Evolutionary conservation across 2,888 invertebrate species (phyloP).

Genomic region (Eulithis testata): DNA sequence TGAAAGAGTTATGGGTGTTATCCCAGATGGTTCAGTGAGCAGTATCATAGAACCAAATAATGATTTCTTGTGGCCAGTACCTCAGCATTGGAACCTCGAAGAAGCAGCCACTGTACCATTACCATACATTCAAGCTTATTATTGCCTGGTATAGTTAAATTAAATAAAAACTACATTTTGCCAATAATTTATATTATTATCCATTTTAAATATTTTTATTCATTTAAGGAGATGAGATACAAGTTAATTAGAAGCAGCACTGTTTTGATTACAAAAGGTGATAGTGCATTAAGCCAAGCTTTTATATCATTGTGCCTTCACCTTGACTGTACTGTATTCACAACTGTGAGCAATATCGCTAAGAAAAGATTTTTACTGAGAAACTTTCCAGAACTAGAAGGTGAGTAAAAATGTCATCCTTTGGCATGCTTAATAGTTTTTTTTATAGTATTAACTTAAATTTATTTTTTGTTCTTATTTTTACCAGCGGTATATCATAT

Average conservation of each 20-base stretch:
- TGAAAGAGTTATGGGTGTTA: conserved; percentile 84
- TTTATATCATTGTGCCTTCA: conserved; percentile 31
- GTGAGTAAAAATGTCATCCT: conserved; percentile 1
- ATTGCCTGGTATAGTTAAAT: conserved; percentile 41
- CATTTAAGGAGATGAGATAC: conserved; percentile 26
- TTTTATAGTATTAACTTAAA: no score
- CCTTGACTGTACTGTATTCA: conserved; percentile 31
- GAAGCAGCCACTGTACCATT: conserved; percentile 89
- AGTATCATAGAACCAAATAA: conserved; percentile 76
- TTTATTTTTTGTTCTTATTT: no score
- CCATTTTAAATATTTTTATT: neutral
- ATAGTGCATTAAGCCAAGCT: conserved; percentile 37
- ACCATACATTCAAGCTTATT: conserved; percentile 83
- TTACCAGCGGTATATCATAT: no score
- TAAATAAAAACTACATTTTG: no score
- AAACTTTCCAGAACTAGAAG: conserved; percentile 23
- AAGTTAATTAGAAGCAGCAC: neutral
- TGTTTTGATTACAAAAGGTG: conserved; percentile 34
- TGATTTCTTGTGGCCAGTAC: conserved; percentile 84
- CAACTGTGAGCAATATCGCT: conserved; percentile 27
- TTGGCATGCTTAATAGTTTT: no score
- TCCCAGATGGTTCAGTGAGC: conserved; percentile 75
- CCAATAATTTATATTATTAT: no score
- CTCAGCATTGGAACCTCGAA: conserved; percentile 85
- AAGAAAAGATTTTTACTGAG: conserved; percentile 29